Percentiles rank a stretch among this genome's conserved stretches.
phyloP scores from a whole-genome alignment of 2,888 invertebrate species.

The Galeopsomyia nigrocyanea region DNA sequence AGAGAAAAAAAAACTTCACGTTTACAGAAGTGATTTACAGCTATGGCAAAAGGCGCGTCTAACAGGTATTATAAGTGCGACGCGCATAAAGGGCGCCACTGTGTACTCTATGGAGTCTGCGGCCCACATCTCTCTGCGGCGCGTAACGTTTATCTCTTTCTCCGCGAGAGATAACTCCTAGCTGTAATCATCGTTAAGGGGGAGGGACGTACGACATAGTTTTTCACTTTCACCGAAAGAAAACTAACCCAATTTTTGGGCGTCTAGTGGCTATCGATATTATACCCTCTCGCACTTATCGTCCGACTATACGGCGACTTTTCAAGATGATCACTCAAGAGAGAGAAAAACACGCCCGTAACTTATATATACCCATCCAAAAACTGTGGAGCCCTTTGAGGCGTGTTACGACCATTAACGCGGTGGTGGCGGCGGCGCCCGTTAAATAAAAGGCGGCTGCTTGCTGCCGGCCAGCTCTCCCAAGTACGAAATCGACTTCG shows the following conservation, averaged over 20 bases:
- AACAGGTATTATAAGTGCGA: neutral
- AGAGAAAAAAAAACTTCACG: conserved; percentile 12
- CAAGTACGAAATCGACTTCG: conserved; percentile 42
- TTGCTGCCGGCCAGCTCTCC: too few species aligned
- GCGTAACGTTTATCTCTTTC: neutral
- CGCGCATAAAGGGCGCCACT: conserved; percentile 20
- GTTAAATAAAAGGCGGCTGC: conserved; percentile 43
- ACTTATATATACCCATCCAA: too few species aligned
- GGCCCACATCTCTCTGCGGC: conserved; percentile 29
- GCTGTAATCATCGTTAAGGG: too few species aligned
- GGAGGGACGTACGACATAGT: too few species aligned
- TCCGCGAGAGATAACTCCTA: neutral
- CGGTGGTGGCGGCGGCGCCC: conserved; percentile 17
- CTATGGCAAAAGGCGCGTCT: neutral
- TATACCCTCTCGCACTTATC: too few species aligned
- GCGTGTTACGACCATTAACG: conserved; percentile 46
- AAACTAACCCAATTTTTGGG: too few species aligned
- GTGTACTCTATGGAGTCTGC: neutral
- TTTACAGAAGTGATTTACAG: conserved; percentile 39
- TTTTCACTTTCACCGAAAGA: too few species aligned
- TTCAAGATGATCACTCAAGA: too few species aligned
- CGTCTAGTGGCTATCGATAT: too few species aligned
- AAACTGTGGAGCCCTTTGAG: conserved; percentile 24
- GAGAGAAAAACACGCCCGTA: neutral
- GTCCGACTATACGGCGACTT: too few species aligned